Evolutionary conservation across 2,113 vertebrate genomes (phyloP).

Genomic region (Gallinago media): DNA sequence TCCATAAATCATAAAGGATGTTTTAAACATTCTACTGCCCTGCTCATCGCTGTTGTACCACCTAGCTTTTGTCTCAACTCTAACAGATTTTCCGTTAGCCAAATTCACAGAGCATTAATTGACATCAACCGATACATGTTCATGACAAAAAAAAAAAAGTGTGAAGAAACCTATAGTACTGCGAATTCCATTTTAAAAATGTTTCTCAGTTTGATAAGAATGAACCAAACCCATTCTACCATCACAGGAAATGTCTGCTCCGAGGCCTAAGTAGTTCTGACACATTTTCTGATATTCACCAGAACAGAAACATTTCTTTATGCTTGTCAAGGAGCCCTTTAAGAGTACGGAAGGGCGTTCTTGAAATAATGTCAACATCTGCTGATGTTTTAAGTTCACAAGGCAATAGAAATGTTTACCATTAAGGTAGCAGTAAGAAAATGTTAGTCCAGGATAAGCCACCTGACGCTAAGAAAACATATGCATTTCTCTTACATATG

Average conservation of each 20-base stretch:
- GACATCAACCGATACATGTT: not conserved
- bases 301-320: not conserved
- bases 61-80: too few relatives aligned
- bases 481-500: fast-evolving
- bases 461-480: too few relatives aligned
- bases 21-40: not conserved
- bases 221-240: not conserved
- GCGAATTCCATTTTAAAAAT: not conserved
- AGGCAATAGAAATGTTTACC: not conserved
- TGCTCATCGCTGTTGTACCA: not conserved
- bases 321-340: not conserved
- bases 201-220: not conserved
- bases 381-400: not conserved
- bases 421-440: not conserved
- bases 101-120: conserved; percentile 13
- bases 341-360: not conserved
- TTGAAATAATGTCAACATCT: not conserved
- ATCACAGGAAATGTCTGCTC: not conserved
- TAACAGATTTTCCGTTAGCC: not conserved
- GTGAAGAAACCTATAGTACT: not conserved
- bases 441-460: not conserved
- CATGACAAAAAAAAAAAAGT: not conserved
- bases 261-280: not conserved
- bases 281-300: not conserved
- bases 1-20: not conserved